Conservation (phyloP, 2,113 vertebrate genomes). For the Psittacula cyanocephala region DNA sequence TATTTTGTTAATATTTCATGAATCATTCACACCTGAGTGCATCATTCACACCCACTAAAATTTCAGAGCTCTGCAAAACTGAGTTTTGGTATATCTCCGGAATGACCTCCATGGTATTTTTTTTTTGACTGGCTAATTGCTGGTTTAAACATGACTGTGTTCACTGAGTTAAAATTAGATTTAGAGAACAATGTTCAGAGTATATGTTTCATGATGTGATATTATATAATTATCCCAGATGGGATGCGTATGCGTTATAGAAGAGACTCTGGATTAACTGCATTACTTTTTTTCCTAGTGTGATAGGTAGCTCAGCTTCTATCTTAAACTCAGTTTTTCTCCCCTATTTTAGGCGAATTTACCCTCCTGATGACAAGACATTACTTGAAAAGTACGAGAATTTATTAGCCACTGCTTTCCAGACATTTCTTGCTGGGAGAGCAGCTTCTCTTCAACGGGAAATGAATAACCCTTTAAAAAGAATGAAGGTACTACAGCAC, state of each 20-base stretch:
- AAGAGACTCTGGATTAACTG: background rate
- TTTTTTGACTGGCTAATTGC: background rate
- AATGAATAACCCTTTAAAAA: constrained; percentile 98
- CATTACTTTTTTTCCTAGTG: background rate
- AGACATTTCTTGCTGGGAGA: constrained; percentile 97
- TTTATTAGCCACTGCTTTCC: constrained; percentile 93
- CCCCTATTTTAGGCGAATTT: constrained; percentile 86
- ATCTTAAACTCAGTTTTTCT: background rate
- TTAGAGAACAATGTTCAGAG: background rate
- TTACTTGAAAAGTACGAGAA: constrained; percentile 97
- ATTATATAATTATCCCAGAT: background rate
- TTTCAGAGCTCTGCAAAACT: background rate
- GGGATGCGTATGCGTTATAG: background rate
- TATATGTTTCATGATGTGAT: background rate
- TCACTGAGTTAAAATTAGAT: background rate
- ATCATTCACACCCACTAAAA: background rate
- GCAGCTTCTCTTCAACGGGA: constrained; percentile 96
- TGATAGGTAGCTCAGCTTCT: background rate
- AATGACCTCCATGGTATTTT: background rate
- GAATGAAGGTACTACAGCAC: constrained; percentile 88
- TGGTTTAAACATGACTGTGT: background rate
- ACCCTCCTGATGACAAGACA: constrained; percentile 97
- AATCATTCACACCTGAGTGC: background rate
- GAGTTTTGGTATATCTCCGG: background rate
- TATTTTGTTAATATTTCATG: constrained; percentile 23